A percentile compares a stretch with the other conserved stretches of the same genome.
phyloP scores from a whole-genome alignment of 2,113 vertebrate species.

The Nymphicus hollandicus region DNA sequence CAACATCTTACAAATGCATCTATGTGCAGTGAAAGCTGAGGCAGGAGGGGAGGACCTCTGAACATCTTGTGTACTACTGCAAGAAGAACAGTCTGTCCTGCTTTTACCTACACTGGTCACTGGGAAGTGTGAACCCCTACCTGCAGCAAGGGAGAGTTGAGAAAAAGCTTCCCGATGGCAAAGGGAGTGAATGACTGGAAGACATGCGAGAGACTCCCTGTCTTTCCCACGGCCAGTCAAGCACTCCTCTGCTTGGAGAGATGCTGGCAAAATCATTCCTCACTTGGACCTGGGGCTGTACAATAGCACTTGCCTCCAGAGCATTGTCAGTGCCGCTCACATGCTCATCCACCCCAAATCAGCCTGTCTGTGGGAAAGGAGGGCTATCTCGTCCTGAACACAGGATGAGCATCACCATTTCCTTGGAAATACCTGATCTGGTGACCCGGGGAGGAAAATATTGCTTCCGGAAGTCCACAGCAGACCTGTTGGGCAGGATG shows the following conservation, averaged over 20 bases:
- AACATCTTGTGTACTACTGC: not conserved
- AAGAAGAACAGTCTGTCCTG: not conserved
- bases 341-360: rapidly evolving
- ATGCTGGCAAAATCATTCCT: not conserved
- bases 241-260: not conserved
- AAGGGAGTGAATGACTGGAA: not conserved
- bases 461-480: not conserved
- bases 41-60: not conserved
- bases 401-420: constrained; percentile 68
- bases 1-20: not conserved
- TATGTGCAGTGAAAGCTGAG: not conserved
- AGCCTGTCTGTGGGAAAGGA: not conserved
- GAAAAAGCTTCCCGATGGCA: not conserved
- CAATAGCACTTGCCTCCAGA: not conserved
- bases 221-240: not conserved
- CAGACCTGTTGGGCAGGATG: constrained; percentile 42
- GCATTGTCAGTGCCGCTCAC: not conserved
- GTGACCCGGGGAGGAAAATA: not conserved
- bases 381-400: not conserved
- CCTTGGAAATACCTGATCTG: constrained; percentile 58
- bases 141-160: not conserved
- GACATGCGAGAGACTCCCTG: not conserved
- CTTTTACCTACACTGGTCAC: not conserved
- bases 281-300: rapidly evolving
- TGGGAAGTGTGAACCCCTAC: not conserved